Evolutionary conservation across 2,113 vertebrate species (phyloP).

Genomic region (Heterochromis multidens): DNA sequence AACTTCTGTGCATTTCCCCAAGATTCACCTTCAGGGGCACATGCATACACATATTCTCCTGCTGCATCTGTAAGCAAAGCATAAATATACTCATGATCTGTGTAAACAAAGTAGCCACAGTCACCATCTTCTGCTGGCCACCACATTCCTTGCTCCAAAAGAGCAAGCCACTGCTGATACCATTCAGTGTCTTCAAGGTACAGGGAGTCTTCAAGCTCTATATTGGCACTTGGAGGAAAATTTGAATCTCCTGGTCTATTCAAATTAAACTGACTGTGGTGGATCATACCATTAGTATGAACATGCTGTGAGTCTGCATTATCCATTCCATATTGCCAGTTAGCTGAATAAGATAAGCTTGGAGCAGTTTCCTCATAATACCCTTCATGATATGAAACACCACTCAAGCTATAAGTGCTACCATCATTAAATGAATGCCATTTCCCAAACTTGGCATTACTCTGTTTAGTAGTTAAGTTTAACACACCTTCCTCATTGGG

Average conservation of each 20-base stretch:
- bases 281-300: conserved; percentile 57
- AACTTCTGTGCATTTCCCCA: conserved; percentile 71
- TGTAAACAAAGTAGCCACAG: conserved; percentile 94
- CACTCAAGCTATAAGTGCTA: conserved; percentile 75
- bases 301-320: conserved; percentile 54
- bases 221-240: conserved; percentile 67
- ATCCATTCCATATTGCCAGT: conserved; percentile 70
- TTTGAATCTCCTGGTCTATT: conserved; percentile 71
- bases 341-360: conserved; percentile 75
- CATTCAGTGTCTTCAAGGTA: conserved; percentile 82
- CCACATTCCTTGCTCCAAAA: conserved; percentile 91
- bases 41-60: conserved; percentile 88
- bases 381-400: conserved; percentile 81
- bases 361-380: conserved; percentile 77
- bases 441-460: conserved; percentile 52
- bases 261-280: conserved; percentile 55
- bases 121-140: conserved; percentile 91
- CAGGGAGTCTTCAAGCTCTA: conserved; percentile 70
- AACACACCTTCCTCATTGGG: conserved; percentile 57
- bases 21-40: conserved; percentile 79
- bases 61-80: conserved; percentile 89
- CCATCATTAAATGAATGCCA: conserved; percentile 69
- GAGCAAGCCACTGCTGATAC: conserved; percentile 88
- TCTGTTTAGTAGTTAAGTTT: conserved; percentile 71
- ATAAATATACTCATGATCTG: conserved; percentile 90